phyloP scores from a whole-genome alignment of 2,888 invertebrate genomes.

The Napeogenes inachia region DNA sequence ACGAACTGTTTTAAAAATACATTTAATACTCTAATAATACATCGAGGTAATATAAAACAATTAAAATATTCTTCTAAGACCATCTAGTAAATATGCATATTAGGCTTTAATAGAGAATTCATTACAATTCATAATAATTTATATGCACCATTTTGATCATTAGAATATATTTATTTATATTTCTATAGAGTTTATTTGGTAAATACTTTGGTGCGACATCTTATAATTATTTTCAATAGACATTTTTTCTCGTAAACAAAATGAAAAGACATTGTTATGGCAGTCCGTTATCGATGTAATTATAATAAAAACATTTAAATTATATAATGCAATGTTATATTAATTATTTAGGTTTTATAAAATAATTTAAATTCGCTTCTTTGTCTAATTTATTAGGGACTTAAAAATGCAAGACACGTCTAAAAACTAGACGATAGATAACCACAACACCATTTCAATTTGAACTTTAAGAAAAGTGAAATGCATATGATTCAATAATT shows the following conservation, averaged over 20 bases:
- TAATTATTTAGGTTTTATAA: constrained; percentile 3
- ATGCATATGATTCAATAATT: too few species aligned
- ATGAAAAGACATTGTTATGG: constrained; percentile 4
- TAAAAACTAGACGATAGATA: constrained; percentile 2
- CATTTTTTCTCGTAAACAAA: background rate
- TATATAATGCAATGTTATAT: background rate
- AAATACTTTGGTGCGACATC: constrained; percentile 20
- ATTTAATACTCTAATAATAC: constrained; percentile 37
- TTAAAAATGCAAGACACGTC: background rate
- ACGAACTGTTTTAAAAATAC: constrained; percentile 31
- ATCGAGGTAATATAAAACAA: constrained; percentile 34
- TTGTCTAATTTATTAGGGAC: background rate
- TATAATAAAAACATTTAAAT: constrained; percentile 9
- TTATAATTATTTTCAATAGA: constrained; percentile 3
- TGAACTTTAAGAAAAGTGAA: background rate
- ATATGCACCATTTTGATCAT: constrained; percentile 38
- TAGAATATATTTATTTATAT: constrained; percentile 9
- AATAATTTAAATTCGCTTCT: constrained; percentile 7
- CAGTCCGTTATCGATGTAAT: constrained; percentile 24
- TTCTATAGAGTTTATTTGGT: constrained; percentile 11
- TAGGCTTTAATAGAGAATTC: constrained; percentile 35
- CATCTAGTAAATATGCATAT: constrained; percentile 32
- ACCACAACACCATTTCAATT: background rate
- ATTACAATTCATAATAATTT: constrained; percentile 25
- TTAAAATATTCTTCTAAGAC: constrained; percentile 29